These are phyloP conservation scores for Aphelocoma californica DNA, from an alignment of 2,797 vertebrate species.

Conservation along the genomic window DNA sequence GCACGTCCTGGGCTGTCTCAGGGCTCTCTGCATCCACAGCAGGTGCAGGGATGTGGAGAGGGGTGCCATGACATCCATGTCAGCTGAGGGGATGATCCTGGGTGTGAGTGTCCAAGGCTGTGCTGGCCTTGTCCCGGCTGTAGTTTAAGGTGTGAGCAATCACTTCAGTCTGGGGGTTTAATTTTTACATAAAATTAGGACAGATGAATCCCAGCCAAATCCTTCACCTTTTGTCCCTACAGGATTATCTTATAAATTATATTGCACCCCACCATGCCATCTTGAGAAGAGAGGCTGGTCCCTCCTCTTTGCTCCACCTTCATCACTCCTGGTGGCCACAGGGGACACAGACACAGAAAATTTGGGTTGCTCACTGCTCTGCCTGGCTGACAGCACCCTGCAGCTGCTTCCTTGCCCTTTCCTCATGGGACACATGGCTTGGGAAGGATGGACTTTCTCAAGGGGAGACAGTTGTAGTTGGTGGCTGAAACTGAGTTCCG, in stretches of 20 bases:
- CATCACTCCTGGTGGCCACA: not conserved
- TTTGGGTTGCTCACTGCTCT: not conserved
- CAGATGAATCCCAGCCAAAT: not conserved
- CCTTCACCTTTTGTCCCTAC: accelerated
- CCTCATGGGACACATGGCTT: accelerated
- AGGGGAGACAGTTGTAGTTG: accelerated
- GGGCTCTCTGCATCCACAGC: not conserved
- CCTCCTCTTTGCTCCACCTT: not conserved
- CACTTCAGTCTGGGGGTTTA: not conserved
- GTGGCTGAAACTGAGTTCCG: not conserved
- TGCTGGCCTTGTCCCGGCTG: not conserved
- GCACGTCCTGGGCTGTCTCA: accelerated
- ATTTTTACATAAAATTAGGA: not conserved
- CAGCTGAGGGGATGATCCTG: not conserved
- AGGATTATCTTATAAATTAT: accelerated
- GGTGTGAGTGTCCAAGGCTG: not conserved
- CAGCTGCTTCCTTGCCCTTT: not conserved
- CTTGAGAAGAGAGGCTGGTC: not conserved
- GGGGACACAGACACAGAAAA: not conserved
- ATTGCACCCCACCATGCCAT: accelerated
- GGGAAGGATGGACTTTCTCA: not conserved
- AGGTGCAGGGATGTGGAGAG: not conserved
- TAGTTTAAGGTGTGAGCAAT: too few relatives aligned
- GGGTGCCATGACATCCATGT: accelerated
- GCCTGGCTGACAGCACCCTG: not conserved